Evolutionary conservation across 1,140 invertebrate species (phyloP), one percentile per base, ranked within the genome.

Genomic region (Apocrypta bakeri): DNA sequence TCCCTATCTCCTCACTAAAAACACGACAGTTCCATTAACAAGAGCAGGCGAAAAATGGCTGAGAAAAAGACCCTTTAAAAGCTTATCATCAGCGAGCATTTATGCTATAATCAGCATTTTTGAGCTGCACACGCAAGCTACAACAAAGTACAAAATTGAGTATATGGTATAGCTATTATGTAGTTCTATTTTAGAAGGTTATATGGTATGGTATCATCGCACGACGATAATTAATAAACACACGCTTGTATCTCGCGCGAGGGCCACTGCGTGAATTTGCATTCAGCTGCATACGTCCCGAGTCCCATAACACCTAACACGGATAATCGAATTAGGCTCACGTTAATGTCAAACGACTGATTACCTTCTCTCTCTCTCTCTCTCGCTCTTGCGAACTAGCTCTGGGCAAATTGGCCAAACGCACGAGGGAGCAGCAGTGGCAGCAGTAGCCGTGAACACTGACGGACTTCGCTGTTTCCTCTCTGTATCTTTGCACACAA

Each of bases 261-360:
- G 9, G 17, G 33, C 64, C 63, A 11, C 29, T 25, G 12, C n/a
- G 37, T 42, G 31, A 42, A 82, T 82, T 82, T 76, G 80, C 80
- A 82, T 82, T 76, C 56, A 40, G 12, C 37, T 17, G 68, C 79
- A 81, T 56, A 68, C 69, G 71, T 74, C 48, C 71, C 71, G 31
- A 74, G 69, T 82, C 79, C 73, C 73, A 82, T 76, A 82, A 82
- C 80, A 82, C 73, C 73, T 69, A 56, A 56, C 48, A 61, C 40
- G 80, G 80, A 76, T 76, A 82, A 82, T 82, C 80, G 73, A 82
- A 82, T 82, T 82, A 82, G 80, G 80, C 66, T 76, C 73, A 37
- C 73, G 80, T 82, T 82, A 82, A 82, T 82, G 80, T 76, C 63
- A 63, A 12, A 27, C 80, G 80, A 82, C 80, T 76, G 73, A 82